phyloP scores from a whole-genome alignment of 2,888 invertebrate genomes.

The Orthosia gracilis region DNA sequence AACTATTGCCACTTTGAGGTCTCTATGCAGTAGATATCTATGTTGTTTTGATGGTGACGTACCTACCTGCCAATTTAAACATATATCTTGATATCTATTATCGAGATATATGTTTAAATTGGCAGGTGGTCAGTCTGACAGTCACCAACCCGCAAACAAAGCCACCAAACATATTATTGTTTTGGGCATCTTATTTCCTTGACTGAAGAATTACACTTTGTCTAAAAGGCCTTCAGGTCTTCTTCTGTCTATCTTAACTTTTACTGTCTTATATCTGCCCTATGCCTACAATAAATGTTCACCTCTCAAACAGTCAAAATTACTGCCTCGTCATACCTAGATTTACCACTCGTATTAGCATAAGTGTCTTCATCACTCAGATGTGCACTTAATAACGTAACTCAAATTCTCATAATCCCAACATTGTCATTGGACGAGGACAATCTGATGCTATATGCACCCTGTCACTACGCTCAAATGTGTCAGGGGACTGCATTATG shows the following conservation, averaged over 20 bases:
- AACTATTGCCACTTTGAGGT: too few relatives aligned
- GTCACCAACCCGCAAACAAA: neutral
- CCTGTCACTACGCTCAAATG: neutral
- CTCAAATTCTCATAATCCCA: neutral
- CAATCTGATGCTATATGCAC: neutral
- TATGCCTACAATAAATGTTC: too few relatives aligned
- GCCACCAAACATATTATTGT: neutral
- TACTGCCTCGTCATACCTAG: neutral
- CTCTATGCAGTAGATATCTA: too few relatives aligned
- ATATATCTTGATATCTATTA: too few relatives aligned
- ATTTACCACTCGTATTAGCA: neutral
- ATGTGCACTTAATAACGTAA: conserved; percentile 8
- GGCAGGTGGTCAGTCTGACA: neutral
- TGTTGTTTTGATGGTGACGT: too few relatives aligned
- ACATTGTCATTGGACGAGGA: neutral
- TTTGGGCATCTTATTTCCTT: neutral
- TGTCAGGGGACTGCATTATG: conserved; percentile 34
- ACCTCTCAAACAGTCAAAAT: neutral
- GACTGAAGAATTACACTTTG: too few relatives aligned
- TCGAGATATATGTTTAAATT: neutral
- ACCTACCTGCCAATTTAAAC: too few relatives aligned
- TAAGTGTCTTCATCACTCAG: neutral
- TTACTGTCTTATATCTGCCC: neutral
- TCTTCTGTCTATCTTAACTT: neutral
- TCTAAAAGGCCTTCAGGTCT: too few relatives aligned